Percentiles rank a stretch among this genome's conserved stretches.
These are phyloP conservation scores for Microtus obscurus DNA, from an alignment of 2,797 vertebrate genomes.

Conservation along the genomic window DNA sequence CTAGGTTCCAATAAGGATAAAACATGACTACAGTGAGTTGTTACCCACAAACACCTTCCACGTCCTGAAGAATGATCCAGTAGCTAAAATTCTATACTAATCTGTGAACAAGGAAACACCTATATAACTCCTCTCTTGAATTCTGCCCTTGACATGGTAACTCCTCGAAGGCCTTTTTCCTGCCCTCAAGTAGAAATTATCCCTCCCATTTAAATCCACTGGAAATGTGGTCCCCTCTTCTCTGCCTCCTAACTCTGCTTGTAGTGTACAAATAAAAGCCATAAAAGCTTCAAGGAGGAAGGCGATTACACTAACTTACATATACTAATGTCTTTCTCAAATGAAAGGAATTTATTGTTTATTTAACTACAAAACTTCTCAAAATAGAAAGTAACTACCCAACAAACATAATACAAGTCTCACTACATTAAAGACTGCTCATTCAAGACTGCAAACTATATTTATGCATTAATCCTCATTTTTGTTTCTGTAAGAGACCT, in stretches of 20 bases:
- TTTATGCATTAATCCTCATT: neutral
- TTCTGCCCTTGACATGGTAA: constrained; percentile 33
- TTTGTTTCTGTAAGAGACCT: neutral
- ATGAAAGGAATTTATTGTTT: constrained; percentile 5
- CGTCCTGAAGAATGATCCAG: constrained; percentile 3
- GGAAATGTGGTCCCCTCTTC: neutral
- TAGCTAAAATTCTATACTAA: constrained; percentile 35
- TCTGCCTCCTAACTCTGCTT: neutral
- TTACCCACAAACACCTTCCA: constrained; percentile 60
- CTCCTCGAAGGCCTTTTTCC: constrained; percentile 20
- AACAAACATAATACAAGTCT: constrained; percentile 43
- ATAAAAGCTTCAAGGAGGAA: constrained; percentile 51
- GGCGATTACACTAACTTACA: neutral
- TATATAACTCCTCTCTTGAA: constrained; percentile 35
- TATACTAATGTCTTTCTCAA: neutral
- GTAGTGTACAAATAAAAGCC: constrained; percentile 28
- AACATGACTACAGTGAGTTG: constrained; percentile 48
- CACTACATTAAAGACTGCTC: neutral
- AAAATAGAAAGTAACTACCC: constrained; percentile 41
- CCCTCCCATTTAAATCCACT: constrained; percentile 44
- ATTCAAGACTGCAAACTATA: neutral
- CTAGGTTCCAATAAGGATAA: constrained; percentile 60
- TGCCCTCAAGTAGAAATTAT: constrained; percentile 40
- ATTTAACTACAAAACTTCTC: constrained; percentile 47
- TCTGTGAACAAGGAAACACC: constrained; percentile 46